These are phyloP conservation scores for Phlogophora meticulosa DNA, from an alignment of 2,888 invertebrate genomes.

Conservation along the genomic window DNA sequence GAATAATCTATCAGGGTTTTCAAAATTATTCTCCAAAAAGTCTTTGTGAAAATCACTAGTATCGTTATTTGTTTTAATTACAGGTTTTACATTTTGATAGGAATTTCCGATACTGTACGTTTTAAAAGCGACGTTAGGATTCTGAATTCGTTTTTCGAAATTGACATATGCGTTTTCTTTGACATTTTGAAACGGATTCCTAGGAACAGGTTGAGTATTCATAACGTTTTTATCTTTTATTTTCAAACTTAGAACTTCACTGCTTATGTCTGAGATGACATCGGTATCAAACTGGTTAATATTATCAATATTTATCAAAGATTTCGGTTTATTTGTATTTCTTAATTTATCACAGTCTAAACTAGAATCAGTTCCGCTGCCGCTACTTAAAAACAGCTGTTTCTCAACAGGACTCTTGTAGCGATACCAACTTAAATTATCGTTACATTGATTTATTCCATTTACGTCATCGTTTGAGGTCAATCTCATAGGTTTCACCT, in stretches of 20 bases:
- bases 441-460: not conserved
- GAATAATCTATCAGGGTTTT: not conserved
- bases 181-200: not conserved
- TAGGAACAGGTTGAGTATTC: not conserved
- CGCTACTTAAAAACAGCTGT: conserved; percentile 14
- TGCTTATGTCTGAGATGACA: conserved; percentile 17
- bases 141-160: conserved; percentile 4
- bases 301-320: not conserved
- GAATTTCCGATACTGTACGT: not conserved
- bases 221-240: conserved; percentile 1
- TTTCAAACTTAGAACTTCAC: conserved; percentile 8
- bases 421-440: not conserved
- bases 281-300: not conserved
- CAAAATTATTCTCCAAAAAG: conserved; percentile 3
- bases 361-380: not conserved
- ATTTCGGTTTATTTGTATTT: conserved; percentile 38
- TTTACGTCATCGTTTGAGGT: not conserved
- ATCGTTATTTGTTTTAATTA: not conserved
- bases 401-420: conserved; percentile 4
- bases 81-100: not conserved
- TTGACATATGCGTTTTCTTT: not conserved
- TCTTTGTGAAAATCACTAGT: not conserved
- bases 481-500: conserved; percentile 23
- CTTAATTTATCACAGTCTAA: conserved; percentile 28
- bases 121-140: not conserved